phyloP scores from a whole-genome alignment of 2,797 vertebrate species.

The Phalanger gymnotis region DNA sequence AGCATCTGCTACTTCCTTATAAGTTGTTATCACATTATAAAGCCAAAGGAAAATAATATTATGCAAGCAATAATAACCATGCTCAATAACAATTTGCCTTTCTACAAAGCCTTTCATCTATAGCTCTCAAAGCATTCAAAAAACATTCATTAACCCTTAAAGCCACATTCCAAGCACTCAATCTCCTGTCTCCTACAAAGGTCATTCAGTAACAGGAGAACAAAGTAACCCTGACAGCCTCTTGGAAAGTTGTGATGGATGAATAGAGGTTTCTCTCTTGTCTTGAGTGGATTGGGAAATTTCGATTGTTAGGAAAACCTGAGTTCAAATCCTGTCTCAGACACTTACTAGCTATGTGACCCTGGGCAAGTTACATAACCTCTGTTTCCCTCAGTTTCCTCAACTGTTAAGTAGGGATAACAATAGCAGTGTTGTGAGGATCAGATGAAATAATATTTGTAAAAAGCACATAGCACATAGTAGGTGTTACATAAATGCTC shows the following conservation, averaged over 20 bases:
- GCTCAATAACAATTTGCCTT: neutral
- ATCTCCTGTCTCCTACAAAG: neutral
- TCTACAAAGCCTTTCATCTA: neutral
- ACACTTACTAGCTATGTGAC: neutral
- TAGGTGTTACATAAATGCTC: conserved; percentile 31
- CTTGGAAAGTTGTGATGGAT: neutral
- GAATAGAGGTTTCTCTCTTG: neutral
- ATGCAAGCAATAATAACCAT: conserved; percentile 11
- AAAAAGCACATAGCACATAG: neutral
- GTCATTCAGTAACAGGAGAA: neutral
- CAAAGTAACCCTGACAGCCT: neutral
- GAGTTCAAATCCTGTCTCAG: conserved; percentile 24
- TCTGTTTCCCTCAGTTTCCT: conserved; percentile 15
- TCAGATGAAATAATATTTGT: neutral
- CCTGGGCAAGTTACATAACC: neutral
- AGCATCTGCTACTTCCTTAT: neutral
- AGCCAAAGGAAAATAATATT: neutral
- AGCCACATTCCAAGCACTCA: neutral
- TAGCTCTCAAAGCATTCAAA: neutral
- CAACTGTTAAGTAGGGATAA: conserved; percentile 18
- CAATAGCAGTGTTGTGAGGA: neutral
- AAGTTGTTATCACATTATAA: neutral
- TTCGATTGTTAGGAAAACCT: neutral
- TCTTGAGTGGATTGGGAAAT: neutral
- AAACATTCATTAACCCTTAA: neutral